A percentile compares a stretch with the other conserved stretches of the same genome.
These are phyloP conservation scores for Zele albiditarsus DNA, from an alignment of 2,888 invertebrate species.

Conservation along the genomic window DNA sequence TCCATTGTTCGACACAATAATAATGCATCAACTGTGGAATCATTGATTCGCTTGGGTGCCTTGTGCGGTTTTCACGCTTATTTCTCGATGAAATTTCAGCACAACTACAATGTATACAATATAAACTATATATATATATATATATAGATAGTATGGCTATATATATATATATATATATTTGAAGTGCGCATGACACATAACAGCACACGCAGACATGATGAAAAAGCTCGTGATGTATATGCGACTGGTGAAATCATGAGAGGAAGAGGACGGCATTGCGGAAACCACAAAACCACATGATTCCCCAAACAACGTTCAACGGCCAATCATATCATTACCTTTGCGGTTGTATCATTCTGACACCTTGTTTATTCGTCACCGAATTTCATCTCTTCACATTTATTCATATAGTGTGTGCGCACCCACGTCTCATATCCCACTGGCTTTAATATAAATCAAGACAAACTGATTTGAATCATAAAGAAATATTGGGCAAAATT, in stretches of 20 bases:
- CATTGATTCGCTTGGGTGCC: constrained; percentile 44
- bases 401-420: constrained; percentile 8
- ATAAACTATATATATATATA: not conserved
- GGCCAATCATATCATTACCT: constrained; percentile 72
- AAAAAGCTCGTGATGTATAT: constrained; percentile 28
- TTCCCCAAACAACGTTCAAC: constrained; percentile 67
- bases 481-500: too few relatives aligned
- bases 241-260: constrained; percentile 18
- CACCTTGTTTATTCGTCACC: constrained; percentile 69
- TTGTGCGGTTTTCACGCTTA: constrained; percentile 33
- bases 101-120: constrained; percentile 20
- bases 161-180: not conserved
- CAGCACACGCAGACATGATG: constrained; percentile 24
- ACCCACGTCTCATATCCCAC: not conserved
- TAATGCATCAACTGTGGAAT: constrained; percentile 24
- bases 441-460: too few relatives aligned
- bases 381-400: constrained; percentile 22
- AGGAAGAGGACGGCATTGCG: constrained; percentile 50
- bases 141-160: not conserved
- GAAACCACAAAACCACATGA: constrained; percentile 72
- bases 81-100: constrained; percentile 34
- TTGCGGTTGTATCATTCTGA: constrained; percentile 69
- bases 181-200: constrained; percentile 18
- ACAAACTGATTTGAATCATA: too few relatives aligned
- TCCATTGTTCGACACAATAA: constrained; percentile 21